Evolutionary conservation across 1,140 invertebrate genomes (phyloP), one percentile per base, ranked within the genome.

Genomic region (Heliconius himera): DNA sequence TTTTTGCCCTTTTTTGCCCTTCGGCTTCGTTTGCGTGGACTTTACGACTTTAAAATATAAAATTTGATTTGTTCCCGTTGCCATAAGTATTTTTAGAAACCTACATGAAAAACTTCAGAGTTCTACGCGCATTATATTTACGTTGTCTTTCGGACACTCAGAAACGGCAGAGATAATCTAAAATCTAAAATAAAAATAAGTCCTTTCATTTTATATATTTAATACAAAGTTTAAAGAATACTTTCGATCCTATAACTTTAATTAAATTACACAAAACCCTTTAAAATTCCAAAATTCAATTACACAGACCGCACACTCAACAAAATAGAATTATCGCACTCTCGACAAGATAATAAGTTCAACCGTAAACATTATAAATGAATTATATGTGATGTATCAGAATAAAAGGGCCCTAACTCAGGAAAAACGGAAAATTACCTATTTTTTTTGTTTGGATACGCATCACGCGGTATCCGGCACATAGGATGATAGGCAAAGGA

Each of bases 271-370:
- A 70, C 13, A 8, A 29, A 26, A 76, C 74, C 60, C 56, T 33
- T 41, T 54, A 74, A 18, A 29, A 76, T 76, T 76, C 56, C 33
- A 76, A 76, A 76, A 46, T 76, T 76, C 20, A 76, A 70, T 70
- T 33, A 11, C 13, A n/a, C n/a, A 33, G 18, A 76, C 33, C 60
- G 33, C 29, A 38, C 49, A 36, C 54, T 60, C 22, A 70, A 33
- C 70, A 56, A n/a, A 36, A 75, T 20, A 38, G 51, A 66, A 66
- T 66, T 66, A 66, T 41, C 54, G 66, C 60, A 70, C 26, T 29
- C 38, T 22, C n/a, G 41, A 29, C 74, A 60, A 76, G 56, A 76
- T 38, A 76, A 66, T 26, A 76, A 29, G 60, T 66, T 26, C 60
- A 26, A 26, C 20, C 60, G 60, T 66, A 66, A 66, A 66, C 22